phyloP scores from a whole-genome alignment of 2,888 invertebrate genomes.

The Trachelus iudaicus region DNA sequence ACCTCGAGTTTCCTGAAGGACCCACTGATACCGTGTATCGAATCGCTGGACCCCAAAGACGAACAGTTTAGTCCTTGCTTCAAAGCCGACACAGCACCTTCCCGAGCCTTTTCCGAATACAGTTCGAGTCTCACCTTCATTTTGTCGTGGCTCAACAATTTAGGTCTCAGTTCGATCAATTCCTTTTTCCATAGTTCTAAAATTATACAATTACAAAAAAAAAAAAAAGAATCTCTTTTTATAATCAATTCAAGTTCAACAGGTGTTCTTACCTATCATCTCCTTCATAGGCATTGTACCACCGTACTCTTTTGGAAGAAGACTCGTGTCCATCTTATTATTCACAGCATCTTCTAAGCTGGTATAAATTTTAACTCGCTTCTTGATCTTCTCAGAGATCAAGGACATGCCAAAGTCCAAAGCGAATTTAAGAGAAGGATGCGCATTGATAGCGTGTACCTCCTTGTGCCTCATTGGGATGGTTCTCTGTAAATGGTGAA shows the following conservation, averaged over 20 bases:
- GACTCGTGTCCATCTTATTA: conserved; percentile 70
- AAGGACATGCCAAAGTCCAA: conserved; percentile 81
- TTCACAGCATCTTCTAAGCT: conserved; percentile 70
- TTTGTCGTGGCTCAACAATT: conserved; percentile 74
- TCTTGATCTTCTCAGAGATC: conserved; percentile 81
- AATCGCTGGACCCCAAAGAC: conserved; percentile 71
- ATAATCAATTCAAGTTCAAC: neutral
- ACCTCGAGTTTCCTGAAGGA: conserved; percentile 84
- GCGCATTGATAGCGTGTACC: conserved; percentile 80
- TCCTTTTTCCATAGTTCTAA: conserved; percentile 79
- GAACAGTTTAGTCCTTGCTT: conserved; percentile 72
- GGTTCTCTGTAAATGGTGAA: conserved; percentile 70
- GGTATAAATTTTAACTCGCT: conserved; percentile 76
- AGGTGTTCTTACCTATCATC: conserved; percentile 77
- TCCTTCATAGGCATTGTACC: conserved; percentile 85
- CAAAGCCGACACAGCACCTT: conserved; percentile 80
- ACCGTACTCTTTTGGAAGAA: conserved; percentile 85
- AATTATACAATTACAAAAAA: conserved; percentile 13
- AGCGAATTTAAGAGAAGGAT: conserved; percentile 80
- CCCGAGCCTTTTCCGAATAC: conserved; percentile 77
- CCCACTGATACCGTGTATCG: conserved; percentile 76
- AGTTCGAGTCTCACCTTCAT: conserved; percentile 77
- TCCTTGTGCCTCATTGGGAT: conserved; percentile 84
- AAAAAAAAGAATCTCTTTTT: neutral
- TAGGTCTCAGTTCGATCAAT: conserved; percentile 71